phyloP scores from a whole-genome alignment of 2,113 vertebrate species.

The Oreocharis arfaki region DNA sequence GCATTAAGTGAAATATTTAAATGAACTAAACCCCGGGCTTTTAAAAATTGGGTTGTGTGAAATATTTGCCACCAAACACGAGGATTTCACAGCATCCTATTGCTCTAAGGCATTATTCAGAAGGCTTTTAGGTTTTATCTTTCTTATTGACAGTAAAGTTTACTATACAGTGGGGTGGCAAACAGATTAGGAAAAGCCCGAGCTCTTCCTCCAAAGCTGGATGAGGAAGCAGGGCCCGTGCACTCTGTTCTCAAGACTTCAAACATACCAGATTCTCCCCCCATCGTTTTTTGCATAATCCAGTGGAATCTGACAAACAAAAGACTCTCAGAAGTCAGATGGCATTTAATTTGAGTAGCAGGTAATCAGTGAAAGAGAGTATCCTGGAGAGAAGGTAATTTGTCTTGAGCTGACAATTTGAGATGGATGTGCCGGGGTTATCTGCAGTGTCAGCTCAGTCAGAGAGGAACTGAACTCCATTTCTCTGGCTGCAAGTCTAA shows the following conservation, averaged over 20 bases:
- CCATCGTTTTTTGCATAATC: slow-evolving; percentile 63
- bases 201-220: slow-evolving; percentile 39
- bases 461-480: slow-evolving; percentile 43
- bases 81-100: neutral
- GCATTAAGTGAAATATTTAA: neutral
- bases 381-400: slow-evolving; percentile 63
- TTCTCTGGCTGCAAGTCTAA: slow-evolving; percentile 40
- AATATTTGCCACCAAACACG: slow-evolving; percentile 2
- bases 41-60: neutral
- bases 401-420: slow-evolving; percentile 57
- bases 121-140: slow-evolving; percentile 34
- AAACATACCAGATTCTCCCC: slow-evolving; percentile 26
- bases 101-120: slow-evolving; percentile 24
- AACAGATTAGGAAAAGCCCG: slow-evolving; percentile 41
- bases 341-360: slow-evolving; percentile 63
- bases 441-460: slow-evolving; percentile 45
- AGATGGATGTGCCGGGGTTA: slow-evolving; percentile 70
- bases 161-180: slow-evolving; percentile 23
- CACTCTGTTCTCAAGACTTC: slow-evolving; percentile 53
- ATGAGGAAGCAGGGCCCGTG: slow-evolving; percentile 1
- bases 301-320: slow-evolving; percentile 65
- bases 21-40: neutral
- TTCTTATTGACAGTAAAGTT: slow-evolving; percentile 43
- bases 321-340: slow-evolving; percentile 57
- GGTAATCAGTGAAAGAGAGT: slow-evolving; percentile 62